Base-by-base conservation (phyloP, 2,797 vertebrate genomes). In the Cirrhinus molitorella region DNA sequence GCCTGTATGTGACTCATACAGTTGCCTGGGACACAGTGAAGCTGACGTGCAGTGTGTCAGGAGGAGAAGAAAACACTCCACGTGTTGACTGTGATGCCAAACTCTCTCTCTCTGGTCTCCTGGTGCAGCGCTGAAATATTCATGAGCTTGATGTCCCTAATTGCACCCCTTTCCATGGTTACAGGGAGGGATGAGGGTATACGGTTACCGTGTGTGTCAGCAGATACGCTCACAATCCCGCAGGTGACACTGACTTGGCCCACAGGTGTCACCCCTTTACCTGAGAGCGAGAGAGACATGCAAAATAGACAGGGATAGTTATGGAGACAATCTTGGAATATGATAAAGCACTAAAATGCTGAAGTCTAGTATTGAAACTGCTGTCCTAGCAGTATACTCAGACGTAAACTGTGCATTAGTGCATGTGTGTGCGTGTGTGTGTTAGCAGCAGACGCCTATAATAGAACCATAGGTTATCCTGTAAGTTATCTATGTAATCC, bases 21-120 rank as follows among this genome's bases (percentile, higher is more conserved):
- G 75, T 49, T 88, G 90, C 89, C 89, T 88, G 82, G 88, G 87
- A 85, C 83, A 79, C 49, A 79, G 59, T 79, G 82, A 84, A 80
- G 79, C 63, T 61, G 78, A 67, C 82, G 68, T 63, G 66, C 68
- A 65, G 13, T 23, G 57, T 21, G 51, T 82, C 31, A 66, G 23
- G 5, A 63, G 67, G 45, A 80, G 37, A 65, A 66, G 61, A 76
- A 80, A 67, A 81, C 72, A 71, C 70, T 59, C 57, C 68, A 80
- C 19, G 9, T 72, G 75, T 79, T n/a, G n/a, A 83, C 59, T 68
- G 23, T 59, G 51, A 85, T 71, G 74, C 51, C 23, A 78, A 17
- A 78, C 40, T 28, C 61, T 47, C n/a, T 70, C 19, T 80, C 47
- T 67, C 51, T 71, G 4, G 7, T 63, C 25, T 75, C 12, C 63